phyloP scores from a whole-genome alignment of 2,113 vertebrate genomes.

The Centrocercus urophasianus region DNA sequence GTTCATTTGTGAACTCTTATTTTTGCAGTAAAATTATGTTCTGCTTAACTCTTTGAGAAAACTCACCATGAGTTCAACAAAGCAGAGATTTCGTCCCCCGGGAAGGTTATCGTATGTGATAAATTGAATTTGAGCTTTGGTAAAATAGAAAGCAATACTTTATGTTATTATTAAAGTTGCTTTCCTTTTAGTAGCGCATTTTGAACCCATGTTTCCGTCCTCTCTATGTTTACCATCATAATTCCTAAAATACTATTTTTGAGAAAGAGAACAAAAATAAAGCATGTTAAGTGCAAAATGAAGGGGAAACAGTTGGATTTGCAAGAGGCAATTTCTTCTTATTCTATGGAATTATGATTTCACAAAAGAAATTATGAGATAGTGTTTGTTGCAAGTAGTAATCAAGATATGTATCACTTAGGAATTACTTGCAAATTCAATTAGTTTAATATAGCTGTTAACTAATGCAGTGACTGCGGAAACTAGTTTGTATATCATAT shows the following conservation, averaged over 20 bases:
- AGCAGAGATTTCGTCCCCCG: not conserved
- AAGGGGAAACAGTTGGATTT: not conserved
- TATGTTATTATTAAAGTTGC: not conserved
- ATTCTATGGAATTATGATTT: slow-evolving; percentile 24
- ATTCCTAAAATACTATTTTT: slow-evolving; percentile 1
- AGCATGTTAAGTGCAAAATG: not conserved
- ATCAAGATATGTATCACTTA: not conserved
- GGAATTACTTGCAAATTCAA: not conserved
- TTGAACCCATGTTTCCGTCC: slow-evolving; percentile 19
- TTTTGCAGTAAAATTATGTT: not conserved
- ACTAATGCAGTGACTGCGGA: not conserved
- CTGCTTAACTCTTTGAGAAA: not conserved
- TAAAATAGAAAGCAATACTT: not conserved
- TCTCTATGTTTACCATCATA: slow-evolving; percentile 20
- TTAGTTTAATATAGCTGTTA: not conserved
- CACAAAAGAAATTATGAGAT: not conserved
- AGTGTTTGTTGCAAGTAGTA: not conserved
- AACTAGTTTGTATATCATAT: not conserved
- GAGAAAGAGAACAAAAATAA: slow-evolving; percentile 54
- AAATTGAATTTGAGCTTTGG: slow-evolving; percentile 31
- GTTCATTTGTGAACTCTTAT: not conserved
- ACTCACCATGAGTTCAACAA: not conserved
- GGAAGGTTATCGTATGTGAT: not conserved
- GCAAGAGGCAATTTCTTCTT: slow-evolving; percentile 9
- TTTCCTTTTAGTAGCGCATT: slow-evolving; percentile 5